Percentiles rank a stretch among this genome's conserved stretches.
These are phyloP conservation scores for Polyergus mexicanus DNA, from an alignment of 1,140 invertebrate genomes.

Conservation along the genomic window DNA sequence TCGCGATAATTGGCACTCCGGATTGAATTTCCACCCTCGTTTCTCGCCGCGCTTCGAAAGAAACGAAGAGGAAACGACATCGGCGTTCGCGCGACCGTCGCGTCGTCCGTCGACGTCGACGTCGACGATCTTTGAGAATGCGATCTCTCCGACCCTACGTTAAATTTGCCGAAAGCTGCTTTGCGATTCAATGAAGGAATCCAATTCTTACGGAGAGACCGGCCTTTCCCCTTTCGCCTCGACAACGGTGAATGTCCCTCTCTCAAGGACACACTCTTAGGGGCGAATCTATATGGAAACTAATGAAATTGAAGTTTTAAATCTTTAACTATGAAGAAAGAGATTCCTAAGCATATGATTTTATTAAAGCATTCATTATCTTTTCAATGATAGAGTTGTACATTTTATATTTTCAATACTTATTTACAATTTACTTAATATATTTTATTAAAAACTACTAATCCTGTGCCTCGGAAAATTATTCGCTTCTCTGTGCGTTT, in stretches of 20 bases:
- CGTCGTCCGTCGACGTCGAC: constrained; percentile 43
- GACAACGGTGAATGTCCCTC: constrained; percentile 30
- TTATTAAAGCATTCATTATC: constrained; percentile 17
- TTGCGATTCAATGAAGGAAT: constrained; percentile 79
- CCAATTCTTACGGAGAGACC: constrained; percentile 66
- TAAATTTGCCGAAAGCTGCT: constrained; percentile 75
- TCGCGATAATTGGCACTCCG: constrained; percentile 75
- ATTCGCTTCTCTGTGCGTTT: not conserved
- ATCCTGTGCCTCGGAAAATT: not conserved
- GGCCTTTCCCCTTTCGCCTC: constrained; percentile 1
- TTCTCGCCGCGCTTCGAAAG: constrained; percentile 38
- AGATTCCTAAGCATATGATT: not conserved
- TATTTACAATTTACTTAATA: not conserved
- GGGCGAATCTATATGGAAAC: not conserved
- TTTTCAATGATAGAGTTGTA: not conserved
- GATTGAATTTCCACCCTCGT: constrained; percentile 72
- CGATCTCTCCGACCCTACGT: constrained; percentile 69
- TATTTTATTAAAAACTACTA: not conserved
- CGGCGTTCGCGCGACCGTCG: constrained; percentile 53
- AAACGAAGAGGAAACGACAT: constrained; percentile 61
- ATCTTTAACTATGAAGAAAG: not conserved
- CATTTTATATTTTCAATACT: not conserved
- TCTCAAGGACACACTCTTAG: constrained; percentile 21
- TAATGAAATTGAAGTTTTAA: constrained; percentile 51
- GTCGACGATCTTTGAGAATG: constrained; percentile 60